A percentile compares a stretch with the other conserved stretches of the same genome.
These are phyloP conservation scores for Hipparchia semele DNA, from an alignment of 2,888 invertebrate genomes.

Conservation along the genomic window DNA sequence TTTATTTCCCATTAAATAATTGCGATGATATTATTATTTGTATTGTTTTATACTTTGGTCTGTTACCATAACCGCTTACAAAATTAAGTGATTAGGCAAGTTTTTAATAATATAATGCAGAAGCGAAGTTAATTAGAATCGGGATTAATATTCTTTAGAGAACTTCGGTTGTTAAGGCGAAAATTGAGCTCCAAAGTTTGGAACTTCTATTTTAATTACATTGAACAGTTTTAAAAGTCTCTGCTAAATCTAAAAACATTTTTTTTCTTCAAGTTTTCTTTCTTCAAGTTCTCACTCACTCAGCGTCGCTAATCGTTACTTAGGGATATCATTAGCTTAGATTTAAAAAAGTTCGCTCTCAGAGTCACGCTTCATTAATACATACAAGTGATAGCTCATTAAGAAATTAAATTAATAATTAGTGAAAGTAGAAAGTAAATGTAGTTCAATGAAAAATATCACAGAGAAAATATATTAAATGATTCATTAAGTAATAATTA, in stretches of 20 bases:
- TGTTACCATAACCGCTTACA: not conserved
- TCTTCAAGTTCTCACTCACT: not conserved
- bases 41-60: not conserved
- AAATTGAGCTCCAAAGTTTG: conserved; percentile 27
- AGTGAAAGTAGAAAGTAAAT: too few relatives aligned
- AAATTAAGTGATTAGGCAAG: not conserved
- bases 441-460: too few relatives aligned
- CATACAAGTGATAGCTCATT: too few relatives aligned
- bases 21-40: not conserved
- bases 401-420: too few relatives aligned
- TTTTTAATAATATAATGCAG: conserved; percentile 12
- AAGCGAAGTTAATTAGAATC: conserved; percentile 28
- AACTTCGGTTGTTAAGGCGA: conserved; percentile 26
- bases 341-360: too few relatives aligned
- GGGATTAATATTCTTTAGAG: conserved; percentile 22
- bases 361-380: too few relatives aligned
- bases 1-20: not conserved
- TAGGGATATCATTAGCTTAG: too few relatives aligned
- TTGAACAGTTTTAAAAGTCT: not conserved
- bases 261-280: not conserved
- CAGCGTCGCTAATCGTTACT: too few relatives aligned
- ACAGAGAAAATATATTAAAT: too few relatives aligned
- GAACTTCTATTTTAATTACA: conserved; percentile 3
- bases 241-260: not conserved
- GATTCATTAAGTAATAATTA: too few relatives aligned